Evolutionary conservation across 1,140 invertebrate genomes (phyloP).

Genomic region (Lasioglossum baleicum): DNA sequence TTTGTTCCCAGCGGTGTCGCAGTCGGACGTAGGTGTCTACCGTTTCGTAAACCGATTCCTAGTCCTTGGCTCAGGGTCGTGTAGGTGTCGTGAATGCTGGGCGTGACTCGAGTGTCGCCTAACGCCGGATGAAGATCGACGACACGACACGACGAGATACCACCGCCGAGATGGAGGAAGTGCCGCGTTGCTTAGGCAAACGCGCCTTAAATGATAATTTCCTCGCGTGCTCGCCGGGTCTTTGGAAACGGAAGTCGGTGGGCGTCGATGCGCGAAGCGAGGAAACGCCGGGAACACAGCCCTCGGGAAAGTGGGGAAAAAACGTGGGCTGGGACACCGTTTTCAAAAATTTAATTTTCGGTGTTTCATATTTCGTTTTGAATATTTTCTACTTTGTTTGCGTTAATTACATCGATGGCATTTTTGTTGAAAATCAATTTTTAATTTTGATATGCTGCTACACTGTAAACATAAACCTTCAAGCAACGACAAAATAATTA

Average conservation of each 20-base stretch:
- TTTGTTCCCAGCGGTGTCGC: constrained; percentile 40
- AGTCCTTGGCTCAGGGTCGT: constrained; percentile 24
- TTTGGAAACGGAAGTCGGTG: too few relatives aligned
- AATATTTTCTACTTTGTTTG: too few relatives aligned
- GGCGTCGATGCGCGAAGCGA: neutral
- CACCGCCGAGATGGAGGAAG: neutral
- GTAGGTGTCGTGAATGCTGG: constrained; percentile 38
- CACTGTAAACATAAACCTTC: too few relatives aligned
- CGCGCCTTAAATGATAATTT: constrained; percentile 21
- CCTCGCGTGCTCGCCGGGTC: neutral
- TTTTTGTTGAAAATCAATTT: too few relatives aligned
- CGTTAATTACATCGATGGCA: too few relatives aligned
- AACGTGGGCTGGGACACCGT: too few relatives aligned
- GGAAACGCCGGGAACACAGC: neutral
- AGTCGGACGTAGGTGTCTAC: neutral
- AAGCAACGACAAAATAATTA: too few relatives aligned
- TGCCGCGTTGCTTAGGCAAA: neutral
- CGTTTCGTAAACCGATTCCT: neutral
- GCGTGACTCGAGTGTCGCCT: constrained; percentile 42
- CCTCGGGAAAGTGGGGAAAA: neutral
- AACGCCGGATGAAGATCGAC: constrained; percentile 19
- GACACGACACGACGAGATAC: neutral
- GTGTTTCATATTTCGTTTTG: too few relatives aligned
- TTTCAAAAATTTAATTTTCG: too few relatives aligned
- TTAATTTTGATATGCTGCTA: too few relatives aligned